phyloP scores from a whole-genome alignment of 2,113 vertebrate genomes.

The Numenius arquata region DNA sequence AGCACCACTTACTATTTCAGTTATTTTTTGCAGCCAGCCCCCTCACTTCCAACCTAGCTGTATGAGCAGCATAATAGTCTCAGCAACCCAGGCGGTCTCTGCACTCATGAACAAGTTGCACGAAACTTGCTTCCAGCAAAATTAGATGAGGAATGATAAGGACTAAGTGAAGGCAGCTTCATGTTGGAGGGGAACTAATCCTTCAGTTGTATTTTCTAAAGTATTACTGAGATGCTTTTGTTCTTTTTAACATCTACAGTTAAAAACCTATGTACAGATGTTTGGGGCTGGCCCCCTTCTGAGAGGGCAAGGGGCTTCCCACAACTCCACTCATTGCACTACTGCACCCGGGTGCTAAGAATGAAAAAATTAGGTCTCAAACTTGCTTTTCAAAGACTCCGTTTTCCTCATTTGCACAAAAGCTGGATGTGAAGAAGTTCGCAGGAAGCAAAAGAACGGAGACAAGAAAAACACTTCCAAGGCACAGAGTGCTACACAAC shows the following conservation, averaged over 20 bases:
- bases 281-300: background rate
- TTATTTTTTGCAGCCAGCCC: background rate
- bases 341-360: background rate
- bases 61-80: background rate
- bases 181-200: background rate
- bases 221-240: background rate
- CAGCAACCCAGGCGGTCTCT: background rate
- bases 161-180: background rate
- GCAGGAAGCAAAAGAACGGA: fast-evolving
- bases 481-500: background rate
- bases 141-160: background rate
- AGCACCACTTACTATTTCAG: background rate
- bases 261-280: background rate
- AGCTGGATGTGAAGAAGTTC: background rate
- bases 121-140: background rate
- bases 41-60: background rate
- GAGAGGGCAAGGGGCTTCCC: background rate
- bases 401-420: background rate
- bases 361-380: background rate
- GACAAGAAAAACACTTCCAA: background rate
- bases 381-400: background rate
- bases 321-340: background rate
- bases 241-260: background rate
- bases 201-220: background rate
- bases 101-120: background rate